Conservation (phyloP, 2,113 vertebrate genomes). For the Fulica atra region DNA sequence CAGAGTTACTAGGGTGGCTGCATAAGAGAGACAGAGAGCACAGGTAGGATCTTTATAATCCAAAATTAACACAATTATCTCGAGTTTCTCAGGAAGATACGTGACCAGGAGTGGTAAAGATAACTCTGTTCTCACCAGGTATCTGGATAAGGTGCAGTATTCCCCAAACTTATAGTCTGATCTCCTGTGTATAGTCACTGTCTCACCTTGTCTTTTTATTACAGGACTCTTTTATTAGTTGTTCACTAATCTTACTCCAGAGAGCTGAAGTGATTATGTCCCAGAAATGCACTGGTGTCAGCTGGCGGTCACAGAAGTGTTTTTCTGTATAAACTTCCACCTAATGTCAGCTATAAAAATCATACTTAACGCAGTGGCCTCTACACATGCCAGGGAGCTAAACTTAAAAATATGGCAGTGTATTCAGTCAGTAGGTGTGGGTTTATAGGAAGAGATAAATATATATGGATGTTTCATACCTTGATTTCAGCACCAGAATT, state of each 20-base stretch:
- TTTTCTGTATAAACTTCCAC: slow-evolving; percentile 41
- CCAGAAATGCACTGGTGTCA: slow-evolving; percentile 54
- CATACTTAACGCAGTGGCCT: neutral
- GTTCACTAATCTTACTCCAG: slow-evolving; percentile 73
- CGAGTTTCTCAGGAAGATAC: neutral
- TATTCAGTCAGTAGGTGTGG: neutral
- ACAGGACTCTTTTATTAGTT: slow-evolving; percentile 76
- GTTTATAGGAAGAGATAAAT: neutral
- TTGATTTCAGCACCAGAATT: neutral
- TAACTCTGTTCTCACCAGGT: slow-evolving; percentile 25
- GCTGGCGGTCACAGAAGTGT: slow-evolving; percentile 47
- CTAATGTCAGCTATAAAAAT: neutral
- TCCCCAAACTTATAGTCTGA: slow-evolving; percentile 66
- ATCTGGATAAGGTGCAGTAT: neutral
- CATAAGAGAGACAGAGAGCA: neutral
- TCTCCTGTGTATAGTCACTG: slow-evolving; percentile 73
- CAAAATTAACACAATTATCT: neutral
- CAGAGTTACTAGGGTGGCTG: neutral
- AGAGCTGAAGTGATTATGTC: slow-evolving; percentile 71
- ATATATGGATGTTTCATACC: neutral
- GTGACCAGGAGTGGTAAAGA: neutral
- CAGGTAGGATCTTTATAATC: neutral
- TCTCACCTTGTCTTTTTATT: slow-evolving; percentile 71
- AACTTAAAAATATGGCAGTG: neutral
- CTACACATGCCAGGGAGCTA: neutral